phyloP scores from a whole-genome alignment of 2,888 invertebrate genomes.

The Diarsia mendica region DNA sequence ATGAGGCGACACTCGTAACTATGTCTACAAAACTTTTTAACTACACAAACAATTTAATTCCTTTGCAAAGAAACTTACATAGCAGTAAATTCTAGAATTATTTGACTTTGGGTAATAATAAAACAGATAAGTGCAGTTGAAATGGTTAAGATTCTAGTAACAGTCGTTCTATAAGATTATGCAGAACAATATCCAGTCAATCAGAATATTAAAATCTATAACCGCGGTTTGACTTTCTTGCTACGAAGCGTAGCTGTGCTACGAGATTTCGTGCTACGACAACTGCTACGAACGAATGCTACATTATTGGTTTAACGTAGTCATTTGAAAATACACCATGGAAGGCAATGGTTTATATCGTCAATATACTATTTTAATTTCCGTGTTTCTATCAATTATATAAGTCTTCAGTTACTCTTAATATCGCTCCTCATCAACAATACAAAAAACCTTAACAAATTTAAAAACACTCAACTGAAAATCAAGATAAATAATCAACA shows the following conservation, averaged over 20 bases:
- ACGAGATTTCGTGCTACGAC: conserved; percentile 36
- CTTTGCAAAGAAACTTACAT: neutral
- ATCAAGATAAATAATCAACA: conserved; percentile 57
- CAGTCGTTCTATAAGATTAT: neutral
- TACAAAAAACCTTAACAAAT: conserved; percentile 26
- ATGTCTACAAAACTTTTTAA: neutral
- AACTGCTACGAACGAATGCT: conserved; percentile 24
- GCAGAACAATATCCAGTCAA: neutral
- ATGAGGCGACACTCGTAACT: neutral
- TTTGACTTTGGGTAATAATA: neutral
- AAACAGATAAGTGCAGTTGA: neutral
- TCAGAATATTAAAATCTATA: neutral
- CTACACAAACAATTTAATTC: conserved; percentile 10
- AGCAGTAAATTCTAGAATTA: neutral
- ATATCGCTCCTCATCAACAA: neutral
- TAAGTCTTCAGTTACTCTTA: neutral
- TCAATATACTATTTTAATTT: neutral
- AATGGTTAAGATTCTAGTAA: neutral
- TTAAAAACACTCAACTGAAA: conserved; percentile 27
- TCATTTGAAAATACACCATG: neutral
- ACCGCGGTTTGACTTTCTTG: neutral
- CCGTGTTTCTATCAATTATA: neutral
- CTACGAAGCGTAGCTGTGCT: conserved; percentile 35
- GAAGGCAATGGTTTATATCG: neutral
- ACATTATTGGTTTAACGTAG: neutral